These are phyloP conservation scores for Poecilus cupreus DNA, from an alignment of 2,888 invertebrate genomes.

Conservation along the genomic window DNA sequence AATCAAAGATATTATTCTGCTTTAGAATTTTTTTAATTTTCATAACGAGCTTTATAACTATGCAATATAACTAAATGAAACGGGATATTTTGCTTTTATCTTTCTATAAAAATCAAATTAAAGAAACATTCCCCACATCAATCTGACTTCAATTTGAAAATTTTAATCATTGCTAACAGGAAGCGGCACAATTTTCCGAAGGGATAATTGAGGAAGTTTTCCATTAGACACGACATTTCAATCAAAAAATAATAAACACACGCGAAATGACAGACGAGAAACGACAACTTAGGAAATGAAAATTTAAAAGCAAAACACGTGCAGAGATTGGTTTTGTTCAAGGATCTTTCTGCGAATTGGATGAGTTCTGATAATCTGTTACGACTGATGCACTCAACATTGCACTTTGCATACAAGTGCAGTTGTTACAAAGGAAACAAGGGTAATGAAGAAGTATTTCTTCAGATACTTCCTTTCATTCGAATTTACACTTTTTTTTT, in stretches of 20 bases:
- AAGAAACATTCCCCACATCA: too few species aligned
- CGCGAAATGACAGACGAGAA: constrained; percentile 8
- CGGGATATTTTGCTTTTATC: not conserved
- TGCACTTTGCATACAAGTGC: constrained; percentile 12
- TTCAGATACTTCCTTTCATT: too few species aligned
- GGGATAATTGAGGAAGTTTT: constrained; percentile 34
- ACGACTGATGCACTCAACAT: too few species aligned
- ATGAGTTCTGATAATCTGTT: not conserved
- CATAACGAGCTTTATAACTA: not conserved
- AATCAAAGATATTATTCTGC: not conserved
- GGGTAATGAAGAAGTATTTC: not conserved
- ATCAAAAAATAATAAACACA: constrained; percentile 47
- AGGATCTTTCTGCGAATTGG: not conserved
- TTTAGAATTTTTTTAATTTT: not conserved
- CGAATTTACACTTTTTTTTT: too few species aligned
- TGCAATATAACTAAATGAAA: not conserved
- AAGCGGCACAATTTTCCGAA: not conserved
- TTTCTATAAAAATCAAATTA: not conserved
- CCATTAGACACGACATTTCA: constrained; percentile 38
- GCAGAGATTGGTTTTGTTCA: constrained; percentile 10
- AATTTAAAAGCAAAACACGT: constrained; percentile 29
- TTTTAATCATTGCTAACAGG: constrained; percentile 2
- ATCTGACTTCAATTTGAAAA: not conserved
- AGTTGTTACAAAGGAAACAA: constrained; percentile 6
- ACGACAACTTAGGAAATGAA: constrained; percentile 41